Evolutionary conservation across 2,888 invertebrate genomes (phyloP).

Genomic region (Trichacis sp.): DNA sequence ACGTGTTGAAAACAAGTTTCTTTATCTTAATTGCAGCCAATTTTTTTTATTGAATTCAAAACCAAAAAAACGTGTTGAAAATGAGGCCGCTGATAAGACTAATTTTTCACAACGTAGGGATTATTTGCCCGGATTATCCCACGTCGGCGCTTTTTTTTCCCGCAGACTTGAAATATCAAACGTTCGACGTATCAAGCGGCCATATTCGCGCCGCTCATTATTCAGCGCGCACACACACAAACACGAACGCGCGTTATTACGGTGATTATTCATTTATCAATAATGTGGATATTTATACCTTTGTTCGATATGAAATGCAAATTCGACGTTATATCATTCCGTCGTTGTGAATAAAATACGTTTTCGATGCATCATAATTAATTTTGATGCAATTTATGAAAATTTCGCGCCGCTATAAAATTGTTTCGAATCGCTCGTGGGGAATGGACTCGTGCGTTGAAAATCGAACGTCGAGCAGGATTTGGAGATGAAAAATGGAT

Average conservation of each 20-base stretch:
- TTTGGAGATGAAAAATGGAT: too few relatives aligned
- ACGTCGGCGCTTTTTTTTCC: background rate
- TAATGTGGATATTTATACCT: conserved; percentile 5
- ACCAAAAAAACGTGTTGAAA: too few relatives aligned
- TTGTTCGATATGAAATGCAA: conserved; percentile 7
- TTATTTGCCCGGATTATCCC: too few relatives aligned
- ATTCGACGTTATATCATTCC: conserved; percentile 2
- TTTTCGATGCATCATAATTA: background rate
- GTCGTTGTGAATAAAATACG: background rate
- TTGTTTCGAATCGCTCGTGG: too few relatives aligned
- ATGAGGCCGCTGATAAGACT: too few relatives aligned
- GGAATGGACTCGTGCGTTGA: too few relatives aligned
- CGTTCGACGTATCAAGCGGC: background rate
- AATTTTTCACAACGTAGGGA: too few relatives aligned
- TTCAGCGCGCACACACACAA: background rate
- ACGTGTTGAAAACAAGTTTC: too few relatives aligned
- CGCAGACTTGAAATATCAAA: background rate
- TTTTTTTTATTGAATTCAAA: too few relatives aligned
- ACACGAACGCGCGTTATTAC: background rate
- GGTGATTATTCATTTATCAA: conserved; percentile 4
- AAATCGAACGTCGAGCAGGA: too few relatives aligned
- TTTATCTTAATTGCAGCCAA: too few relatives aligned
- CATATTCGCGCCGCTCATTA: conserved; percentile 2
- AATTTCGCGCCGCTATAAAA: background rate
- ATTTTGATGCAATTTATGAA: background rate